Percentiles rank a stretch among this genome's conserved stretches.
Evolutionary conservation across 2,888 invertebrate genomes (phyloP).

Genomic region (Plagodis pulveraria): DNA sequence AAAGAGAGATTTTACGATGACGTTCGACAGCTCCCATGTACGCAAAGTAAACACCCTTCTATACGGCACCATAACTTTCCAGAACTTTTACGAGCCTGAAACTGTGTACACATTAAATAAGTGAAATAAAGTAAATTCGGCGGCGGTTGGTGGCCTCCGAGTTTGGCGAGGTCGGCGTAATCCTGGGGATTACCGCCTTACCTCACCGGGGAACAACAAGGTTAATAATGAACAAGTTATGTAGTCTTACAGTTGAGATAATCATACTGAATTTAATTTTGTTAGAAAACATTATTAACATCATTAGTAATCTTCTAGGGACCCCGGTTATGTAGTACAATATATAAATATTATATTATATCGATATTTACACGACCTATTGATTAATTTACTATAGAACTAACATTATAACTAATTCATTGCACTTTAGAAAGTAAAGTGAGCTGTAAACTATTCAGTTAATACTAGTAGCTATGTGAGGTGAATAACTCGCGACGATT

Average conservation of each 20-base stretch:
- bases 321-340: no score
- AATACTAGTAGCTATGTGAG: no score
- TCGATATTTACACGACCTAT: no score
- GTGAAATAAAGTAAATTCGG: conserved; percentile 36
- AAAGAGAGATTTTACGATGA: conserved; percentile 6
- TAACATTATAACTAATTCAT: no score
- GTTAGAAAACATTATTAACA: conserved; percentile 4
- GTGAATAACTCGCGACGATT: no score
- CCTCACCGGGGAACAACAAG: conserved; percentile 24
- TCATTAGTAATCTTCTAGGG: neutral
- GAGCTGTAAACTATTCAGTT: no score
- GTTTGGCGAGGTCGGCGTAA: conserved; percentile 25
- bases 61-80: conserved; percentile 24
- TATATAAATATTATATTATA: no score
- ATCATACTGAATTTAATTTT: conserved; percentile 19
- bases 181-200: conserved; percentile 30
- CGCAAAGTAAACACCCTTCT: conserved; percentile 20
- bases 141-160: conserved; percentile 6
- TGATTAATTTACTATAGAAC: no score
- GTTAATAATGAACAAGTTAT: conserved; percentile 31
- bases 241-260: conserved; percentile 5
- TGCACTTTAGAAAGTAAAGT: no score
- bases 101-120: conserved; percentile 28
- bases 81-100: conserved; percentile 32
- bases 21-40: conserved; percentile 13